Evolutionary conservation across 2,888 invertebrate genomes (phyloP), one percentile per base, ranked within the genome.

Genomic region (Ochlodes sylvanus): DNA sequence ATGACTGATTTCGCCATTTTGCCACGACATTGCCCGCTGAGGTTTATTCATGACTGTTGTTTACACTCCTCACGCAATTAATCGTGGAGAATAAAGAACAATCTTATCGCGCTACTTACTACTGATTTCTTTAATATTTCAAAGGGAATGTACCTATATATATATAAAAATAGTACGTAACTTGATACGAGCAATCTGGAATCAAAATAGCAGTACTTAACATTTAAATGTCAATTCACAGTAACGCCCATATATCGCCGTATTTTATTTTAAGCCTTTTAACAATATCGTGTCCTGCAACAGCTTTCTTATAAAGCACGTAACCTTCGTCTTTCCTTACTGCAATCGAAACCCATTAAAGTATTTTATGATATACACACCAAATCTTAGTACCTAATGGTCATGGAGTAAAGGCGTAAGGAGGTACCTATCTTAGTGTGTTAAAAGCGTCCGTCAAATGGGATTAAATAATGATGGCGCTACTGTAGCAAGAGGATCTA

Each of bases 151-250:
- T 15, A 47, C n/a, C 32, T 32, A 58, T 52, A 41, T 47, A 57
- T 21, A 64, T n/a, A n/a, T n/a, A n/a, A n/a, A n/a, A n/a, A n/a
- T n/a, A n/a, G n/a, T n/a, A n/a, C n/a, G 15, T 44, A 42, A 17
- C 19, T n/a, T 41, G 47, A 34, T 64, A 21, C 17, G 34, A 56
- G n/a, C 14, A 27, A 10, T 27, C 9, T 7, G 57, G 15, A 38
- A 57, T 50, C n/a, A 58, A 65, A 57, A 47, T 15, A 57, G 34
- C 64, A 4, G 1, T 66, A 52, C 52, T 52, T 52, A 60, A 60
- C 66, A 66, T 66, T 66, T 60, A 66, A 60, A 66, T 66, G 54
- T 42, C 66, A 60, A 7, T 17, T 14, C 17, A 15, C 44, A 47
- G 17, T 47, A 17, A 47, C 17, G 17, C 17, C 1, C 7, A 47